Evolutionary conservation across 2,113 vertebrate genomes (phyloP).

Genomic region (Micronycteris hirsuta): DNA sequence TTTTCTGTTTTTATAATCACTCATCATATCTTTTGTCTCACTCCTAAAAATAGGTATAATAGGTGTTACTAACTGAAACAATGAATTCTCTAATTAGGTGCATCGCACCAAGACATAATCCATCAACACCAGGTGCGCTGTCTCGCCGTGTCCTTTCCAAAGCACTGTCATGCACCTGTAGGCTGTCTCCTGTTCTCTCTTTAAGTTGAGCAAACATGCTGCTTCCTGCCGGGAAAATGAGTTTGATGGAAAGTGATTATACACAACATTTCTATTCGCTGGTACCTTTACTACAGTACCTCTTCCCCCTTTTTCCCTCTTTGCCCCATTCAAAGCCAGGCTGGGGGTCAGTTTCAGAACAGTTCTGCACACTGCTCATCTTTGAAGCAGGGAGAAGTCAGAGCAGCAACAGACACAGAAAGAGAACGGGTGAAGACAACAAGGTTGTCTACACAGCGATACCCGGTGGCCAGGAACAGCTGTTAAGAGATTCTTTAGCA

Average conservation of each 20-base stretch:
- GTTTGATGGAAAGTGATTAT: background rate
- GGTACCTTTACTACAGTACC: background rate
- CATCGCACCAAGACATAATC: background rate
- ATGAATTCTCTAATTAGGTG: background rate
- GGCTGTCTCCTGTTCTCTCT: background rate
- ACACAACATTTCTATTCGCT: background rate
- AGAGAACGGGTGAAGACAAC: background rate
- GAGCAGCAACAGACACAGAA: background rate
- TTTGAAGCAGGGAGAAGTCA: background rate
- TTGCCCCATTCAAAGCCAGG: no score
- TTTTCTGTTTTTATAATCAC: constrained; percentile 1
- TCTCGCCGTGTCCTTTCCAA: background rate
- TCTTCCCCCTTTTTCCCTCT: background rate
- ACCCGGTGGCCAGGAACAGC: background rate
- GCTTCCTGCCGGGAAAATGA: background rate
- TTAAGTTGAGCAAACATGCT: background rate
- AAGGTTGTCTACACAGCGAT: background rate
- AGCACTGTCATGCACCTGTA: background rate
- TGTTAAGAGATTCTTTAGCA: background rate
- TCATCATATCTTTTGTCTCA: background rate
- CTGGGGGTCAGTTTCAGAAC: background rate
- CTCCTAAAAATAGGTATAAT: background rate
- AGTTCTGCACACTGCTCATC: background rate
- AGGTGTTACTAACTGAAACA: background rate
- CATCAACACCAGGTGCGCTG: background rate